Base-by-base conservation (phyloP, 2,113 vertebrate species). In the Asarcornis scutulata region DNA sequence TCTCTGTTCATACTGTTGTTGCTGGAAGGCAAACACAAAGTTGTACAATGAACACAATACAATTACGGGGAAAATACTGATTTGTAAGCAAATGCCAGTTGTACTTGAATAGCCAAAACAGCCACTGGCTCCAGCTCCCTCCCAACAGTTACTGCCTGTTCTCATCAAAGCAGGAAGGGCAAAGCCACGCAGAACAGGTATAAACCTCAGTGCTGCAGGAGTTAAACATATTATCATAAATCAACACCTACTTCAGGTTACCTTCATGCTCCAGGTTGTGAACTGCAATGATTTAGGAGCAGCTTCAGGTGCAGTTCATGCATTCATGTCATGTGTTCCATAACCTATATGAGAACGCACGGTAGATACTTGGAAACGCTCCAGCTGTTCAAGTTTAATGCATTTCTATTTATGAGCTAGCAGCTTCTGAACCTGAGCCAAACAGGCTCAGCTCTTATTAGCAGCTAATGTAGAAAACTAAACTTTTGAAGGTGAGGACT, bases 341-440 rank as follows among this genome's bases (percentile, higher is more conserved):
- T 58, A 78, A 91, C 11, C 48, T 68, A 29, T 32, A 71, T 0
- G 2, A 86, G 73, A 80, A 83, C 9, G 25, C 38, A 63, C 4
- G 63, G 58, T 1, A 89, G 86, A 8, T 75, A 91, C 88, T 0
- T 75, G 73, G 73, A 95, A 97, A 91, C 62, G 64, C 17, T 76
- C 80, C 88, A 97, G 91, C 34, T 93, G 80, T 56, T 96, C 56
- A 86, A 92, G 34, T 86, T 93, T 79, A 91, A 93, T 68, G 77
- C 38, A 60, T 59, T 68, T 53, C 56, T 92, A 78, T 75, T 94
- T 90, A 88, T 21, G 44, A 88, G 83, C 83, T 86, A 88, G 64
- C 34, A 81, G 34, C 9, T 94, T 90, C 27, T 95, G 86, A 88
- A 71, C 38, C 56, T 58, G 27, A 81, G 86, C 90, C 86, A 83